Evolutionary conservation across 2,797 vertebrate species (phyloP).

Genomic region (Distichodus sexfasciatus): DNA sequence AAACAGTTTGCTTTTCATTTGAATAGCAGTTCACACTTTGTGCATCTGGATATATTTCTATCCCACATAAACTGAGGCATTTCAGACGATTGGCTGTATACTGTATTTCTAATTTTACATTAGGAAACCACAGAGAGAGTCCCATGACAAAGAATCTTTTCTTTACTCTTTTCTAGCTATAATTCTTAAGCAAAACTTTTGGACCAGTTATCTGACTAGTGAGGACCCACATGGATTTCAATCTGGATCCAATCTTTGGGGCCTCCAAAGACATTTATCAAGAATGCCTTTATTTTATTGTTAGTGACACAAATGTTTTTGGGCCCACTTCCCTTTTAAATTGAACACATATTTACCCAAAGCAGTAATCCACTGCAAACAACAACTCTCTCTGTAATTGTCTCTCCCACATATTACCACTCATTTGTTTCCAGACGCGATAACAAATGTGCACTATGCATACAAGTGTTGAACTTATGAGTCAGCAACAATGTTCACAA

Average conservation of each 20-base stretch:
- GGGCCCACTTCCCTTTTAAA: too few relatives aligned
- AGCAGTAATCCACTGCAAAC: neutral
- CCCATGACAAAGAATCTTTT: neutral
- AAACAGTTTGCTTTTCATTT: too few relatives aligned
- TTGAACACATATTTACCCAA: neutral
- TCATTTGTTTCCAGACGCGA: conserved; percentile 7
- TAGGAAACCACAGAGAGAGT: neutral
- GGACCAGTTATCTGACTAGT: too few relatives aligned
- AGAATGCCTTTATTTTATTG: too few relatives aligned
- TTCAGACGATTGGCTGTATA: neutral
- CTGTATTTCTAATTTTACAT: too few relatives aligned
- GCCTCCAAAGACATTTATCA: too few relatives aligned
- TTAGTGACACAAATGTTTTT: too few relatives aligned
- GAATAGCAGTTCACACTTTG: neutral
- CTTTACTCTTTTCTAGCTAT: neutral
- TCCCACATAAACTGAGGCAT: too few relatives aligned
- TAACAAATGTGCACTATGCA: too few relatives aligned
- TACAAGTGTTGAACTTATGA: conserved; percentile 25
- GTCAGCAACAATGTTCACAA: conserved; percentile 29
- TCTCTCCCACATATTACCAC: neutral
- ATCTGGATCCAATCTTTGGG: too few relatives aligned
- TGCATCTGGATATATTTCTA: neutral
- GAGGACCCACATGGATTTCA: too few relatives aligned
- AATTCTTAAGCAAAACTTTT: neutral
- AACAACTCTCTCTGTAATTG: neutral